A percentile compares a stretch with the other conserved stretches of the same genome.
phyloP scores from a whole-genome alignment of 2,797 vertebrate species.

The Chaetodon trifasciatus region DNA sequence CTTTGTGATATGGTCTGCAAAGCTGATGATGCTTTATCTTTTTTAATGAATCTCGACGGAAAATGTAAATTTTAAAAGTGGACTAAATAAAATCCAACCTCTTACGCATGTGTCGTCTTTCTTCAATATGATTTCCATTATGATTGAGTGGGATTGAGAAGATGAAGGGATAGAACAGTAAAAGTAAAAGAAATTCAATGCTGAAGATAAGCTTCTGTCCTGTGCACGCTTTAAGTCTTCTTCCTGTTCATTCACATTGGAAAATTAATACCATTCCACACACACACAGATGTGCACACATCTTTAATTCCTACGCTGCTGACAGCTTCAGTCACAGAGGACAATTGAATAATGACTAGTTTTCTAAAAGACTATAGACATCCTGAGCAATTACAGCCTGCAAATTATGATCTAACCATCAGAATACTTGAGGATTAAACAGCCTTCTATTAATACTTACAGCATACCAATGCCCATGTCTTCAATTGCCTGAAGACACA shows the following conservation, averaged over 20 bases:
- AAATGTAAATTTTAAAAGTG: slow-evolving; percentile 87
- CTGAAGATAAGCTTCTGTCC: not conserved
- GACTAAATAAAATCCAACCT: slow-evolving; percentile 86
- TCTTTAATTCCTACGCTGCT: not conserved
- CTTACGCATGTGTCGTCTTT: slow-evolving; percentile 53
- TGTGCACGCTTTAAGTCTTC: not conserved
- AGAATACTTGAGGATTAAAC: not conserved
- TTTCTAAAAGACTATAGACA: not conserved
- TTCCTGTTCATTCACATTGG: not conserved
- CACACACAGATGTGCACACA: not conserved
- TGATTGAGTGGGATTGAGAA: not conserved
- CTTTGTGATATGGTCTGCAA: slow-evolving; percentile 76
- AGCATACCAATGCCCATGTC: not conserved
- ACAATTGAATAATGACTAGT: not conserved
- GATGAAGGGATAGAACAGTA: not conserved
- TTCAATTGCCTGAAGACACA: too few relatives aligned
- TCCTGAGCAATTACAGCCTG: not conserved
- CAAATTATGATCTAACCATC: not conserved
- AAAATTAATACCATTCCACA: not conserved
- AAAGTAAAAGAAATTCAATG: not conserved
- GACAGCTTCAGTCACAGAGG: not conserved
- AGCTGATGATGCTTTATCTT: slow-evolving; percentile 84
- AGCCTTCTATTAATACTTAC: not conserved
- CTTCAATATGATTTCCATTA: not conserved
- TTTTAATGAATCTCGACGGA: slow-evolving; percentile 86